Conservation (phyloP, 2,888 invertebrate species). For the Polyommatus iphigenia region DNA sequence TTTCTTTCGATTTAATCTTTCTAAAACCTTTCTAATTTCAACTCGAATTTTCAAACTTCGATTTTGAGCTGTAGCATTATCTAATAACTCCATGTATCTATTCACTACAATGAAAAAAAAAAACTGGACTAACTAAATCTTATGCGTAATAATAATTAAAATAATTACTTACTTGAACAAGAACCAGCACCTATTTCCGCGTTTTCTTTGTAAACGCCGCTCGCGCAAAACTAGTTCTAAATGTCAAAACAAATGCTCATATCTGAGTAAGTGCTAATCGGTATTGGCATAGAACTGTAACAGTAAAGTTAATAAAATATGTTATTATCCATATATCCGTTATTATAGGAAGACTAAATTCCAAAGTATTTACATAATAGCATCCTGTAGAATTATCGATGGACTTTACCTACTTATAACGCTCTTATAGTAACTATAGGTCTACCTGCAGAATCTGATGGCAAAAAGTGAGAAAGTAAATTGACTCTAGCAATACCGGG, state of each 20-base stretch:
- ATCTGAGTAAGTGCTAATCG: slow-evolving; percentile 30
- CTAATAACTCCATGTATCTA: background rate
- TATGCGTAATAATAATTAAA: background rate
- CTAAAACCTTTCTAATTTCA: no score
- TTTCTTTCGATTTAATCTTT: no score
- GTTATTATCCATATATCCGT: background rate
- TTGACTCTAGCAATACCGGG: no score
- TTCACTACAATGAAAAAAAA: background rate
- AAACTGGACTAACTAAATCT: background rate
- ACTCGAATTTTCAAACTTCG: no score
- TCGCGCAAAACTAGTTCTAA: slow-evolving; percentile 1
- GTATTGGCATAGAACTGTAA: background rate
- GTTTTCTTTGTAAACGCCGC: slow-evolving; percentile 17
- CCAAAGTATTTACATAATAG: background rate
- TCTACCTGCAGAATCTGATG: no score
- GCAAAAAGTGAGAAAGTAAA: no score
- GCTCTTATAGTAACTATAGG: background rate
- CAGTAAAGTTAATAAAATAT: background rate
- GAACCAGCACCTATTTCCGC: background rate
- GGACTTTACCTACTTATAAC: background rate
- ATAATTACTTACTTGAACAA: background rate
- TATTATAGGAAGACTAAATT: background rate
- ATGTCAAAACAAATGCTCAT: slow-evolving; percentile 27
- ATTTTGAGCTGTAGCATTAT: background rate
- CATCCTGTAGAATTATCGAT: background rate